These are phyloP conservation scores for Dipodomys merriami DNA, from an alignment of 2,113 vertebrate species.

Conservation along the genomic window DNA sequence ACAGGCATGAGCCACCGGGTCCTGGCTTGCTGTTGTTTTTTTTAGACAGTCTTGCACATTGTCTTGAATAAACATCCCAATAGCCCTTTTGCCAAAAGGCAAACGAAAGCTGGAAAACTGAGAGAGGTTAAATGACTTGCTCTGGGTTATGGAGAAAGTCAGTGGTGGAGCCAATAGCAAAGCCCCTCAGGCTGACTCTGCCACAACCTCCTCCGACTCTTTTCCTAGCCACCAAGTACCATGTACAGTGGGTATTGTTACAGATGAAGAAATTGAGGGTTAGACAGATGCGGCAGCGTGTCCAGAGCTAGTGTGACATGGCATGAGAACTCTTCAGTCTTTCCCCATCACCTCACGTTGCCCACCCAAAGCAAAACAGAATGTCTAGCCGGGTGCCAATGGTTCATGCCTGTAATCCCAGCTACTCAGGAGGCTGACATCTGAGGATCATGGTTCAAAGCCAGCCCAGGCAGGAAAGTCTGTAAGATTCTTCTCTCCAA, in stretches of 20 bases:
- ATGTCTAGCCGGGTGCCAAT: neutral
- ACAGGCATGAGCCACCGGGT: too few relatives aligned
- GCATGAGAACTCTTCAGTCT: neutral
- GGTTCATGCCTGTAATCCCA: too few relatives aligned
- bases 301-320: neutral
- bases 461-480: too few relatives aligned
- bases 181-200: neutral
- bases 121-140: neutral
- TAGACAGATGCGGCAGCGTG: neutral
- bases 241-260: neutral
- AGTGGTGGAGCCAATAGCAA: neutral
- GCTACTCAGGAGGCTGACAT: too few relatives aligned
- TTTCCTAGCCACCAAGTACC: neutral
- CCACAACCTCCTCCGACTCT: neutral
- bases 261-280: neutral
- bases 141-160: neutral
- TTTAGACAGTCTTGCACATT: neutral
- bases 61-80: neutral
- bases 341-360: neutral
- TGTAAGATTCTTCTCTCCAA: too few relatives aligned
- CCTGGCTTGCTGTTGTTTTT: too few relatives aligned
- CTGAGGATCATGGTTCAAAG: too few relatives aligned
- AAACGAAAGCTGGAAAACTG: too few relatives aligned
- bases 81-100: neutral
- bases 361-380: neutral